phyloP scores from a whole-genome alignment of 2,113 vertebrate species.

The Hydropotes inermis region DNA sequence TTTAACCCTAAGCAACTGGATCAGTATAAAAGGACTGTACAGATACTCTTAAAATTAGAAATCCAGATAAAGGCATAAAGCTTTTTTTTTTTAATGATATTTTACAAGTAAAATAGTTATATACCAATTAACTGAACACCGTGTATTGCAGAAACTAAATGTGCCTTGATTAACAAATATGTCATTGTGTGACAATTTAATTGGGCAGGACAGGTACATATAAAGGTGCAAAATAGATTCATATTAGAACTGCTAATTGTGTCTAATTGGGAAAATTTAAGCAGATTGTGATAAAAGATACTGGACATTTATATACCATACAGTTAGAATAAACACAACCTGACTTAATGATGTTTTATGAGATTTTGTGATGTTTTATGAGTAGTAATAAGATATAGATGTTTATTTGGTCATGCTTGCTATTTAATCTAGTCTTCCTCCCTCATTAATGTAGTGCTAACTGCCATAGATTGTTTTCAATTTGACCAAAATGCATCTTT shows the following conservation, averaged over 20 bases:
- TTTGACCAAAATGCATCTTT: not conserved
- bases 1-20: not conserved
- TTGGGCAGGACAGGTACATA: not conserved
- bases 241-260: not conserved
- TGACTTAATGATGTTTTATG: not conserved
- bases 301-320: not conserved
- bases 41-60: not conserved
- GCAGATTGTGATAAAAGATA: not conserved
- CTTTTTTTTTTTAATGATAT: not conserved
- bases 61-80: not conserved
- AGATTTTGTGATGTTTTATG: not conserved
- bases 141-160: not conserved
- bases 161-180: not conserved
- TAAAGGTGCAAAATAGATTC: not conserved
- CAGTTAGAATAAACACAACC: not conserved
- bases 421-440: not conserved
- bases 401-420: not conserved
- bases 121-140: slow-evolving; percentile 3
- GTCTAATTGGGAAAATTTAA: slow-evolving; percentile 22
- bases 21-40: not conserved
- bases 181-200: not conserved
- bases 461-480: not conserved
- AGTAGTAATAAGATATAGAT: not conserved
- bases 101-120: not conserved
- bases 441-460: not conserved